Percentiles rank a stretch among this genome's conserved stretches.
These are phyloP conservation scores for Tragelaphus buxtoni DNA, from an alignment of 2,113 vertebrate genomes.

Conservation along the genomic window DNA sequence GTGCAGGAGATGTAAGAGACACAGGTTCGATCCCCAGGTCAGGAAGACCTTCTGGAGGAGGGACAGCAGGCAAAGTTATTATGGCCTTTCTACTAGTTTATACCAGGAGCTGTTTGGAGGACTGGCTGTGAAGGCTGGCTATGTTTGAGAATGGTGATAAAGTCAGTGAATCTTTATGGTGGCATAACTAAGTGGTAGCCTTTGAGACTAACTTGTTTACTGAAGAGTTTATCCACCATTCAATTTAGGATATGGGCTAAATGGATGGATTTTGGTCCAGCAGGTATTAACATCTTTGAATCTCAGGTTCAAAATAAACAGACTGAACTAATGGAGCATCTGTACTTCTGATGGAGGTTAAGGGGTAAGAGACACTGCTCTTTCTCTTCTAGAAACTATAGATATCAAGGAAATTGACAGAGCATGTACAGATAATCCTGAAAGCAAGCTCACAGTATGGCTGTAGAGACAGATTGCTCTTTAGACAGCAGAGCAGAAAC, in stretches of 20 bases:
- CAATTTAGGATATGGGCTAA: not conserved
- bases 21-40: not conserved
- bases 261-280: not conserved
- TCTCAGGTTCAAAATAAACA: constrained; percentile 6
- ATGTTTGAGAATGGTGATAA: not conserved
- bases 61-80: not conserved
- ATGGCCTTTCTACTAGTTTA: not conserved
- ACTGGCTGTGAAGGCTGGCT: not conserved
- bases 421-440: not conserved
- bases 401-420: not conserved
- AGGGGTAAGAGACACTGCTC: not conserved
- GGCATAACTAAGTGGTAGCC: not conserved
- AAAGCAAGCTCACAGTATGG: not conserved
- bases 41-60: not conserved
- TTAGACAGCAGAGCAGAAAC: not conserved
- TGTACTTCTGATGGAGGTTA: not conserved
- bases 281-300: not conserved
- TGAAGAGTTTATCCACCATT: not conserved
- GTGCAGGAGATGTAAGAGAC: not conserved
- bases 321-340: not conserved
- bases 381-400: not conserved
- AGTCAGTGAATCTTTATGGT: not conserved
- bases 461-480: not conserved
- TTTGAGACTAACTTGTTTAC: not conserved
- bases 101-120: not conserved